Conservation (phyloP, 2,797 vertebrate genomes). For the Tolypeutes matacus region DNA sequence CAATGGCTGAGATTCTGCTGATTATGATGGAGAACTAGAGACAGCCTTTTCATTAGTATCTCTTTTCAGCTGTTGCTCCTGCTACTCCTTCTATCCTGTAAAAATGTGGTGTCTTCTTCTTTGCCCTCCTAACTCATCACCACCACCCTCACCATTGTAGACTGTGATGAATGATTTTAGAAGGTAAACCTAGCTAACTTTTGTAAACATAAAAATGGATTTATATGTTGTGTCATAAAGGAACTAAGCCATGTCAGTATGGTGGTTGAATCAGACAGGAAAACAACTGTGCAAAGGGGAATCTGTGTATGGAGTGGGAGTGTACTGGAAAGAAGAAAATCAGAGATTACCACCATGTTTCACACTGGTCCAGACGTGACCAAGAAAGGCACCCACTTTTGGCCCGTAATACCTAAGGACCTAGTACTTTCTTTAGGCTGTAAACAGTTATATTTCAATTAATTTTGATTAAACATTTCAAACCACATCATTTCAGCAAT, state of each 20-base stretch:
- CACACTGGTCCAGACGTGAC: background rate
- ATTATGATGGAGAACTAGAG: background rate
- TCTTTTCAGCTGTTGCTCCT: background rate
- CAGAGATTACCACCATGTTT: background rate
- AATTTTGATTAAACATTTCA: constrained; percentile 18
- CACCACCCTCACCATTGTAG: background rate
- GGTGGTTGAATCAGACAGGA: background rate
- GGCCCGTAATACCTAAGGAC: background rate
- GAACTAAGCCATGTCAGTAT: background rate
- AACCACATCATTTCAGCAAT: background rate
- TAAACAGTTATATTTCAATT: background rate
- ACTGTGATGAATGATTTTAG: background rate
- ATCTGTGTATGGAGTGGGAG: too few species aligned
- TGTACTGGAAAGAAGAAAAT: background rate
- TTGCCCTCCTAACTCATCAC: accelerated
- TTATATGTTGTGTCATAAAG: background rate
- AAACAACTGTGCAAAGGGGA: background rate
- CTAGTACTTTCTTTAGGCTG: background rate
- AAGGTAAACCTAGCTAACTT: background rate
- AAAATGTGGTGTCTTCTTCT: background rate
- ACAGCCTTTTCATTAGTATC: background rate
- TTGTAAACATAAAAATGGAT: background rate
- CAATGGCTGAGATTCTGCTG: background rate
- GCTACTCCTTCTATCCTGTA: background rate
- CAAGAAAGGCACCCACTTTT: background rate